Conservation (phyloP, 1,140 invertebrate species). For the Holcopasites calliopsidis region DNA sequence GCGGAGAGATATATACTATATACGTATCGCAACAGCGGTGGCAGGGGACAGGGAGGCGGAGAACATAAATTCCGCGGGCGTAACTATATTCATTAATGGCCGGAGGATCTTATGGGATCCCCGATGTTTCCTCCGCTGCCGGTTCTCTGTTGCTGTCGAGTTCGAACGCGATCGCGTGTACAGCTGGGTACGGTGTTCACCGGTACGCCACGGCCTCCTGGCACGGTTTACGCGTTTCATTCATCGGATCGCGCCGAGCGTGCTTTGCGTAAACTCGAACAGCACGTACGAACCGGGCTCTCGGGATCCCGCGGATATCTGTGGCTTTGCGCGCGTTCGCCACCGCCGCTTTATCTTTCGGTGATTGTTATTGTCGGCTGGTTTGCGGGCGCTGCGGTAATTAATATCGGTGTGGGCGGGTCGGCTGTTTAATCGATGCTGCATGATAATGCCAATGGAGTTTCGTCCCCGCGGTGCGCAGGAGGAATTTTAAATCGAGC, state of each 20-base stretch:
- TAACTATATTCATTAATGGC: slow-evolving; percentile 30
- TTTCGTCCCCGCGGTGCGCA: neutral
- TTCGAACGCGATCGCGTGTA: slow-evolving; percentile 63
- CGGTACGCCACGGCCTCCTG: too few species aligned
- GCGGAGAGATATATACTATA: slow-evolving; percentile 23
- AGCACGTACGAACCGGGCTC: too few species aligned
- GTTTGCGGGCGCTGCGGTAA: neutral
- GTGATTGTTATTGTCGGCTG: neutral
- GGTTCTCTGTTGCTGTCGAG: slow-evolving; percentile 57
- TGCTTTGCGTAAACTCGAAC: slow-evolving; percentile 33
- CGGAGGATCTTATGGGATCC: slow-evolving; percentile 6
- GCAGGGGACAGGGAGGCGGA: neutral
- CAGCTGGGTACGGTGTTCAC: slow-evolving; percentile 3
- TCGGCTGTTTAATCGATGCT: neutral
- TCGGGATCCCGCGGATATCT: neutral
- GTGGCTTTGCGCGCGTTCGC: neutral
- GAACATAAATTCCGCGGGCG: slow-evolving; percentile 30
- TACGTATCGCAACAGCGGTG: slow-evolving; percentile 4
- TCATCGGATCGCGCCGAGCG: slow-evolving; percentile 27
- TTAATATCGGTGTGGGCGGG: neutral
- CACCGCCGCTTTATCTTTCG: slow-evolving; percentile 2
- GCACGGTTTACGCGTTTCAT: slow-evolving; percentile 56
- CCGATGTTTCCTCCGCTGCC: neutral
- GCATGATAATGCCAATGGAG: neutral
- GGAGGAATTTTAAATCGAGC: neutral